A percentile compares a stretch with the other conserved stretches of the same genome.
phyloP scores from a whole-genome alignment of 2,113 vertebrate species.

The Varanus komodoensis region DNA sequence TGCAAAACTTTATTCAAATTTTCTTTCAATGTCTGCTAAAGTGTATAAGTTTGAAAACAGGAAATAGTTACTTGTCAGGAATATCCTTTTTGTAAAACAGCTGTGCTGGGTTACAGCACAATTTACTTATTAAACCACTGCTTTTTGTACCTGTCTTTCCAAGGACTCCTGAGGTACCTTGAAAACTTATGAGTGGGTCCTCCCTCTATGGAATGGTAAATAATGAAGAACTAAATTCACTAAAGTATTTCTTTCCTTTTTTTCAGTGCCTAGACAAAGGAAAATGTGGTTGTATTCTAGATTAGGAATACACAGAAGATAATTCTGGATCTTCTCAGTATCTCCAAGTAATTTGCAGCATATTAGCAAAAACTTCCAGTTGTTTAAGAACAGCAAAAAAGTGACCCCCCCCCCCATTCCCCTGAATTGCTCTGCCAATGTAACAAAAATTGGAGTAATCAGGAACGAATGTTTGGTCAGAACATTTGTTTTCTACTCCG shows the following conservation, averaged over 20 bases:
- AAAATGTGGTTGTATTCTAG: not conserved
- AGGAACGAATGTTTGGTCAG: too few species aligned
- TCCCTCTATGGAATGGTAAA: not conserved
- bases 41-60: conserved; percentile 6
- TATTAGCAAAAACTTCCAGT: too few species aligned
- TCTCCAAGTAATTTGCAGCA: too few species aligned
- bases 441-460: too few species aligned
- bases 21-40: not conserved
- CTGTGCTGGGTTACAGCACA: not conserved
- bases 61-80: not conserved
- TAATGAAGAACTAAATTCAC: not conserved
- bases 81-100: not conserved
- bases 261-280: not conserved
- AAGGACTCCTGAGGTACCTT: not conserved
- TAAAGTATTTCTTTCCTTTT: not conserved
- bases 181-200: not conserved
- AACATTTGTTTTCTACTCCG: too few species aligned
- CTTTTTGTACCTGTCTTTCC: not conserved
- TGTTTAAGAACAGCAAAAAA: too few species aligned
- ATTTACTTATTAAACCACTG: not conserved
- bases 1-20: not conserved
- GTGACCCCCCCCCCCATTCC: too few species aligned
- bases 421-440: too few species aligned
- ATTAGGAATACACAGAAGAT: too few species aligned
- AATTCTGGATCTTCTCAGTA: too few species aligned